phyloP scores from a whole-genome alignment of 1,140 invertebrate species.

The Drosophila serrata region DNA sequence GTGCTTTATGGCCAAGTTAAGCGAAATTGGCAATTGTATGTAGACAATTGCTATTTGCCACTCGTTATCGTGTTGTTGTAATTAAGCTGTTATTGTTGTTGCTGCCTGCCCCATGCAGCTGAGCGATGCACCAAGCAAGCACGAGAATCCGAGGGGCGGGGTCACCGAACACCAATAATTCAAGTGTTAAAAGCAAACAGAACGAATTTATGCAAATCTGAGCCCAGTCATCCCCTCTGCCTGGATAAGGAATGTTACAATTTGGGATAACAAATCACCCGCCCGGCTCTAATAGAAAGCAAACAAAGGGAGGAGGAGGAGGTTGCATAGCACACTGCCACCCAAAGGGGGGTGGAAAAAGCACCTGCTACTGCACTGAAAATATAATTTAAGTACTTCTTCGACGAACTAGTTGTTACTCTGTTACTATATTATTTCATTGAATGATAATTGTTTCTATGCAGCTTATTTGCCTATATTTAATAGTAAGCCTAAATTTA shows the following conservation, averaged over 20 bases:
- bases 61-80: constrained; percentile 73
- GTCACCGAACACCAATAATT: constrained; percentile 62
- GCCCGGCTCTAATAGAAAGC: constrained; percentile 63
- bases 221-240: constrained; percentile 47
- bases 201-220: constrained; percentile 74
- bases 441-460: background rate
- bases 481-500: too few species aligned
- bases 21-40: constrained; percentile 76
- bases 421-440: background rate
- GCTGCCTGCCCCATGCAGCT: constrained; percentile 49
- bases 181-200: constrained; percentile 75
- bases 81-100: constrained; percentile 74
- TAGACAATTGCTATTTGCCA: constrained; percentile 67
- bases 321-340: background rate
- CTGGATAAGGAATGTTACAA: constrained; percentile 46
- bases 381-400: background rate
- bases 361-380: constrained; percentile 61
- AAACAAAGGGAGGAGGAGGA: constrained; percentile 43
- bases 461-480: too few species aligned
- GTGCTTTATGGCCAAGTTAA: constrained; percentile 74
- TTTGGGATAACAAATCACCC: constrained; percentile 57
- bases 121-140: constrained; percentile 25
- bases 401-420: background rate
- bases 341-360: constrained; percentile 21
- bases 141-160: constrained; percentile 5